These are phyloP conservation scores for Eueremaeus valkanovi DNA, from an alignment of 2,888 invertebrate species.

Conservation along the genomic window DNA sequence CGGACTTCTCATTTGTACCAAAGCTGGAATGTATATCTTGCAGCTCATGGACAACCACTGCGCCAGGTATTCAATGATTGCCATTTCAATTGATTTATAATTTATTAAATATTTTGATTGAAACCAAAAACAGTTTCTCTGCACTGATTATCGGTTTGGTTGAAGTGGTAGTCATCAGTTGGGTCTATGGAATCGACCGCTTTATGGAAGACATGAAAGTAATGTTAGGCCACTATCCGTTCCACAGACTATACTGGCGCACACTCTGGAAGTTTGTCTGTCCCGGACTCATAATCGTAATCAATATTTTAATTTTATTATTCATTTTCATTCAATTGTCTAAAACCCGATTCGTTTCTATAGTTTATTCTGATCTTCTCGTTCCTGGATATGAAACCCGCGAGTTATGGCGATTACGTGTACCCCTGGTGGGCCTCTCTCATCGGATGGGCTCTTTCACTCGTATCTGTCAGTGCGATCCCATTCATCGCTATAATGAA, in stretches of 20 bases:
- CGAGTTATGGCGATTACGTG: constrained; percentile 60
- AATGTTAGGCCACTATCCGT: constrained; percentile 61
- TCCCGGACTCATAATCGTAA: constrained; percentile 67
- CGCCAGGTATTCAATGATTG: constrained; percentile 52
- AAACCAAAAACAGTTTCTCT: constrained; percentile 60
- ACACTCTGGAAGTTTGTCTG: constrained; percentile 66
- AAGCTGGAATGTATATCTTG: constrained; percentile 66
- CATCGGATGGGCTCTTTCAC: constrained; percentile 68
- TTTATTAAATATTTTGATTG: not conserved
- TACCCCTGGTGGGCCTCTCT: constrained; percentile 69
- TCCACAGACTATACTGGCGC: constrained; percentile 66
- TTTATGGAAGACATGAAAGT: constrained; percentile 56
- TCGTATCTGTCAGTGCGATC: constrained; percentile 66
- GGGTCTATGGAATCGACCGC: constrained; percentile 62
- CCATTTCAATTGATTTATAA: not conserved
- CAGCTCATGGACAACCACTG: constrained; percentile 72
- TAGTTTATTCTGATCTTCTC: constrained; percentile 71
- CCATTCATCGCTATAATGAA: constrained; percentile 61
- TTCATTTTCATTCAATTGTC: no score
- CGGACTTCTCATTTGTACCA: constrained; percentile 69
- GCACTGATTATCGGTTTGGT: constrained; percentile 66
- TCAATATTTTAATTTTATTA: constrained; percentile 51
- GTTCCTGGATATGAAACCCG: constrained; percentile 62
- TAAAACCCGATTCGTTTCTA: constrained; percentile 44
- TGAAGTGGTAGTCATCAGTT: constrained; percentile 64